Percentiles rank a stretch among this genome's conserved stretches.
phyloP scores from a whole-genome alignment of 1,140 invertebrate species.

The Sarcophaga peregrina region DNA sequence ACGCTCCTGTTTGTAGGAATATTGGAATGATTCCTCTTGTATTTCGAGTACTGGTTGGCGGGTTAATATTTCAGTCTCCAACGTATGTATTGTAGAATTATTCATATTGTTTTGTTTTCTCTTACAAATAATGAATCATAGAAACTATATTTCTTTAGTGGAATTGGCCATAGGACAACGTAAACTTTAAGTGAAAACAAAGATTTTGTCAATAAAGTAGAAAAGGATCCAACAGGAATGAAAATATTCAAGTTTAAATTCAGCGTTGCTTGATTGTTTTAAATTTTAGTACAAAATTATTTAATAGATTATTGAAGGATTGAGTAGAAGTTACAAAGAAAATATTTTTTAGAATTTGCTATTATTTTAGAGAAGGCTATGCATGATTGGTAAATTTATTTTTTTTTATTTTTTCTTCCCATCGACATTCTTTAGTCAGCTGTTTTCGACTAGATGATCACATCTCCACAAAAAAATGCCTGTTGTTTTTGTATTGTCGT shows the following conservation, averaged over 20 bases:
- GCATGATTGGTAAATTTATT: too few species aligned
- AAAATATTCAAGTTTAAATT: slow-evolving; percentile 20
- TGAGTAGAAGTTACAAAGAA: too few species aligned
- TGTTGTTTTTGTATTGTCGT: too few species aligned
- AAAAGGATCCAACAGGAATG: slow-evolving; percentile 38
- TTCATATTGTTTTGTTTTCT: slow-evolving; percentile 20
- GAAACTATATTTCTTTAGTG: not conserved
- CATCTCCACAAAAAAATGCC: too few species aligned
- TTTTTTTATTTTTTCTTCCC: too few species aligned
- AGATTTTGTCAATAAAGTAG: slow-evolving; percentile 22
- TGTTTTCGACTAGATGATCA: too few species aligned
- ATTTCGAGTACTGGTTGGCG: slow-evolving; percentile 60
- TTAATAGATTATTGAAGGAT: too few species aligned
- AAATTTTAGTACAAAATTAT: too few species aligned
- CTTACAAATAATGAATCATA: slow-evolving; percentile 5
- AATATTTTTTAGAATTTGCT: too few species aligned
- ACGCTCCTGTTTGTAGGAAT: slow-evolving; percentile 51
- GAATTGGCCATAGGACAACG: not conserved
- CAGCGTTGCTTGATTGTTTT: slow-evolving; percentile 30
- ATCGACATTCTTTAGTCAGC: too few species aligned
- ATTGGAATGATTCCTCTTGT: slow-evolving; percentile 51
- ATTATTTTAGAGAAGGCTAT: too few species aligned
- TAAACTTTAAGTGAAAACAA: slow-evolving; percentile 25
- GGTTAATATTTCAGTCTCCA: slow-evolving; percentile 47
- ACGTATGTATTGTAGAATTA: slow-evolving; percentile 9